Base-by-base conservation (phyloP, 2,888 invertebrate species). In the Galerucella pusilla region DNA sequence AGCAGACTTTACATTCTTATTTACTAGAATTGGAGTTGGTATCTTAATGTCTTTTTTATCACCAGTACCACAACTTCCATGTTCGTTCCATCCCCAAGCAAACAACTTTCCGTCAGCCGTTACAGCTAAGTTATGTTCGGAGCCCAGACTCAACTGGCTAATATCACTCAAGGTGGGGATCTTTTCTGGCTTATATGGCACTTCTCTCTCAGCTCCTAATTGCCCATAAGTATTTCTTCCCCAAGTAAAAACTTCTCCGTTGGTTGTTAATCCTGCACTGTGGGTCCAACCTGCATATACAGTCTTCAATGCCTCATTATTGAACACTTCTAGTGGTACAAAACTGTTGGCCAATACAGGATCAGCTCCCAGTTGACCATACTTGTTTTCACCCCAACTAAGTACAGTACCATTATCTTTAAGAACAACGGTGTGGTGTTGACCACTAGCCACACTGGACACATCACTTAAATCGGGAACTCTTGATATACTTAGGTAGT, bases 41-140 rank as follows among this genome's bases (percentile, higher is more conserved):
- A 84, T 81, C 65, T 85, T 80, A 54, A 90, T 86, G 81, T 91
- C 87, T 68, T 86, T 84, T 45, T 85, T 87, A 77, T 87, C 86
- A 71, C 91, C 91, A 80, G 91, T 92, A 71, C 96, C 96, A 83
- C 96, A 96, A 85, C 94, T 96, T 57, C 94, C 94, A 88, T 96
- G 96, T 84, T 96, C 96, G 87, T 96, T 96, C 96, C 96, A 96
- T 0, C 96, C 96, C 96, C 96, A 96, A 25, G 93, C 91, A 84
- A 91, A 92, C 7, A 96, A 85, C 67, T 90, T 89, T 49, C 92
- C 92, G 74, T 91, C 90, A 77, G 89, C 90, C 81, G 91, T 90
- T 78, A 94, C 87, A 77, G 93, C 92, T 79, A 96, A 85, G 63
- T 93, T 94, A 84, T 96, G 96, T 83, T 96, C 96, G 0, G 96